phyloP scores from a whole-genome alignment of 2,113 vertebrate genomes.

The Calidris pygmaea region DNA sequence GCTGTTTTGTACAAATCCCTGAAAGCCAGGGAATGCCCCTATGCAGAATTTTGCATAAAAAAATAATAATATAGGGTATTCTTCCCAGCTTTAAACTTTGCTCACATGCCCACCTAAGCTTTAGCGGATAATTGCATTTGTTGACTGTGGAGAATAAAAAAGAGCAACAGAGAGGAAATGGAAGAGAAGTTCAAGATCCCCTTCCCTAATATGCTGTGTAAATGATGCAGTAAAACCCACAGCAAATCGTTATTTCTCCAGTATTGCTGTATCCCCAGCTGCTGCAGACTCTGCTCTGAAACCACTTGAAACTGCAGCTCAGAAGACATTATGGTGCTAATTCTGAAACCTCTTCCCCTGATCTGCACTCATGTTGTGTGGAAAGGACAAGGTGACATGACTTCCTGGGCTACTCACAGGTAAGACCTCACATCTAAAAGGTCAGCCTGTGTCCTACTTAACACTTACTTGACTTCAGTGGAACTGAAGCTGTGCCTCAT shows the following conservation, averaged over 20 bases:
- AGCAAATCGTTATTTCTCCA: neutral
- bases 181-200: neutral
- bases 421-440: neutral
- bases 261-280: neutral
- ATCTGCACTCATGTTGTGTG: neutral
- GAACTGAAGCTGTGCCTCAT: neutral
- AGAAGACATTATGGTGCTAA: neutral
- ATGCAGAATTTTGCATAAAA: neutral
- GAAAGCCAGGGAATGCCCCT: neutral
- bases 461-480: neutral
- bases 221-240: neutral
- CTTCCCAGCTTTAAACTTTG: neutral
- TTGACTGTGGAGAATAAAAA: neutral
- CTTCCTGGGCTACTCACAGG: neutral
- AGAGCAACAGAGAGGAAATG: neutral
- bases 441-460: neutral
- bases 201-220: neutral
- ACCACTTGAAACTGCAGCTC: neutral
- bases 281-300: neutral
- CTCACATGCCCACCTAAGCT: neutral
- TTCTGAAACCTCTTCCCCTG: neutral
- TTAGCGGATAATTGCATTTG: neutral
- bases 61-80: neutral
- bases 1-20: neutral
- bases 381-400: neutral